These are phyloP conservation scores for Latrodectus elegans DNA, from an alignment of 2,888 invertebrate genomes.

Conservation along the genomic window DNA sequence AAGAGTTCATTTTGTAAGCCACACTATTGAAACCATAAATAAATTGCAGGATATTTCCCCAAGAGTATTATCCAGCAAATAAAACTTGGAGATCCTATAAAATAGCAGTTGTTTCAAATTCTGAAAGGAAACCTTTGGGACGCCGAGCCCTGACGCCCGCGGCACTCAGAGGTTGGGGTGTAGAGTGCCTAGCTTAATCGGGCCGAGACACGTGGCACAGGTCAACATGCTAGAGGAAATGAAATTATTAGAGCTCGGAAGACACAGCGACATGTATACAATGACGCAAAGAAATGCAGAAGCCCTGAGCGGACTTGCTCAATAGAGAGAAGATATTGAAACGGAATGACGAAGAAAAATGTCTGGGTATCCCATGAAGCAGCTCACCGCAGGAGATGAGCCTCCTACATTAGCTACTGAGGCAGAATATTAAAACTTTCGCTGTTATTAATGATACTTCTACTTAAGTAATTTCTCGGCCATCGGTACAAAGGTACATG, in stretches of 20 bases:
- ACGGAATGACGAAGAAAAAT: background rate
- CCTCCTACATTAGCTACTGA: too few relatives aligned
- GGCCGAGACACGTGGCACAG: constrained; percentile 46
- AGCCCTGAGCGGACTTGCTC: background rate
- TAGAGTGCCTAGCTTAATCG: constrained; percentile 38
- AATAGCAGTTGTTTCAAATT: too few relatives aligned
- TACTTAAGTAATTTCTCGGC: too few relatives aligned
- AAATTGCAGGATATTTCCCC: too few relatives aligned
- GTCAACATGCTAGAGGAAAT: constrained; percentile 65
- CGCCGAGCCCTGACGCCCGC: background rate
- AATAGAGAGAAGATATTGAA: constrained; percentile 8
- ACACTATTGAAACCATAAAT: too few relatives aligned
- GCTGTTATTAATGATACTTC: too few relatives aligned
- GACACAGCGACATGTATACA: constrained; percentile 43
- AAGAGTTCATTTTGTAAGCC: too few relatives aligned
- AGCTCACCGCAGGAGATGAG: background rate
- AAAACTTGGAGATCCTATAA: too few relatives aligned
- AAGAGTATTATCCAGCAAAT: too few relatives aligned
- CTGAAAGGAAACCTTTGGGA: background rate
- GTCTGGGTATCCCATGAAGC: background rate
- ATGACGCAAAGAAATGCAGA: constrained; percentile 38
- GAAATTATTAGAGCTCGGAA: constrained; percentile 62
- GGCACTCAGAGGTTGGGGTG: constrained; percentile 31
- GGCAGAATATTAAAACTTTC: too few relatives aligned
- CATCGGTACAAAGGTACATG: too few relatives aligned